Percentiles rank a stretch among this genome's conserved stretches.
phyloP scores from a whole-genome alignment of 2,888 invertebrate species.

The Ophion ellenae region DNA sequence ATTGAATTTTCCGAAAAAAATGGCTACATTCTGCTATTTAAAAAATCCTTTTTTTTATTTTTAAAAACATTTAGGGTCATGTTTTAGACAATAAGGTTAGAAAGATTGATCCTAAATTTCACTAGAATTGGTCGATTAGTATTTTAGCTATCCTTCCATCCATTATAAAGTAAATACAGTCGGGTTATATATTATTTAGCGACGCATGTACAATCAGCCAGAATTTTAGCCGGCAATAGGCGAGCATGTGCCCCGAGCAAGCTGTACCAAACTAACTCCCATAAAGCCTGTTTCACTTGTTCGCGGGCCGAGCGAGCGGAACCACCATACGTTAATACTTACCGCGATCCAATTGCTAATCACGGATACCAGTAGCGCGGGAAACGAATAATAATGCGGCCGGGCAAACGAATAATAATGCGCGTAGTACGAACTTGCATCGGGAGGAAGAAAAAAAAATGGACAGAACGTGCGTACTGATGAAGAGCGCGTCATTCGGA shows the following conservation, averaged over 20 bases:
- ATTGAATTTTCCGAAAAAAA: too few relatives aligned
- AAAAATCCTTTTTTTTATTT: too few relatives aligned
- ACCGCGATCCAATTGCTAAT: slow-evolving; percentile 42
- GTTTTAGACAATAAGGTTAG: too few relatives aligned
- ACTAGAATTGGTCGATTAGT: too few relatives aligned
- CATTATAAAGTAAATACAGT: too few relatives aligned
- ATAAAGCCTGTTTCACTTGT: slow-evolving; percentile 20
- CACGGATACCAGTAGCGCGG: slow-evolving; percentile 15
- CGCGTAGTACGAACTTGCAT: slow-evolving; percentile 1
- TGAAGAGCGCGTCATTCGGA: not conserved
- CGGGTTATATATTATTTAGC: too few relatives aligned
- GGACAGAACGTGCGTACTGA: slow-evolving; percentile 5
- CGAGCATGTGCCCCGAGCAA: slow-evolving; percentile 4
- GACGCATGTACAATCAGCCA: too few relatives aligned
- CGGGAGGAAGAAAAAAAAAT: slow-evolving; percentile 7
- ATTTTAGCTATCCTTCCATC: too few relatives aligned
- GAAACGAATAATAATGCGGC: slow-evolving; percentile 40
- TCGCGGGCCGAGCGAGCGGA: not conserved
- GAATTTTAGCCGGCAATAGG: slow-evolving; percentile 7
- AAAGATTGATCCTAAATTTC: too few relatives aligned
- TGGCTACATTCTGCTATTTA: too few relatives aligned
- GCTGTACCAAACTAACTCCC: slow-evolving; percentile 34
- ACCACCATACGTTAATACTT: slow-evolving; percentile 11
- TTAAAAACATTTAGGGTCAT: too few relatives aligned
- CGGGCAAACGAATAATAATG: slow-evolving; percentile 43